Evolutionary conservation across 1,140 invertebrate genomes (phyloP).

Genomic region (Drosophila quadrilineata): DNA sequence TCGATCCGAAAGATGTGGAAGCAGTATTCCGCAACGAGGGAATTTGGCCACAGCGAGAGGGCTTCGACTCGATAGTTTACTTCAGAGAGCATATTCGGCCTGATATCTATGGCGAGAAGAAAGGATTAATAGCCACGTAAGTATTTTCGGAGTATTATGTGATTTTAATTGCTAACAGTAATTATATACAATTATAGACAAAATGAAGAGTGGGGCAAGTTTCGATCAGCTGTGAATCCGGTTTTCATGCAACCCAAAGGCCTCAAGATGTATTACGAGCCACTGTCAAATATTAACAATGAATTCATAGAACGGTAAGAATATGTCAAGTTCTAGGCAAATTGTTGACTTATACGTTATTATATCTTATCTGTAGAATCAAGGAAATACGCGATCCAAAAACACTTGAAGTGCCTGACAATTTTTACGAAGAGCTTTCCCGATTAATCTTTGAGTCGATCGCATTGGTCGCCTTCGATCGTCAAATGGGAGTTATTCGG

Average conservation of each 20-base stretch:
- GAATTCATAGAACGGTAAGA: slow-evolving; percentile 65
- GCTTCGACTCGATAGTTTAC: slow-evolving; percentile 52
- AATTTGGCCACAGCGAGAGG: slow-evolving; percentile 60
- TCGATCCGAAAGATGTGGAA: slow-evolving; percentile 57
- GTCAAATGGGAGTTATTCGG: slow-evolving; percentile 43
- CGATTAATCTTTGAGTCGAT: slow-evolving; percentile 40
- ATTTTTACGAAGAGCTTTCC: slow-evolving; percentile 38
- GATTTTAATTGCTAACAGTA: not conserved
- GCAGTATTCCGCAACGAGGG: slow-evolving; percentile 66
- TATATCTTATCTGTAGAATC: slow-evolving; percentile 55
- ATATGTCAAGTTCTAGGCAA: too few relatives aligned
- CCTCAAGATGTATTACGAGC: slow-evolving; percentile 50
- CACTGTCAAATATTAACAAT: slow-evolving; percentile 56
- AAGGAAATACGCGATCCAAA: slow-evolving; percentile 50
- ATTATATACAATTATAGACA: slow-evolving; percentile 21
- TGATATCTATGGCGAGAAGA: slow-evolving; percentile 31
- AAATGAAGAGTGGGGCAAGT: slow-evolving; percentile 48
- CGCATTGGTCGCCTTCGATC: slow-evolving; percentile 31
- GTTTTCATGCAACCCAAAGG: slow-evolving; percentile 65
- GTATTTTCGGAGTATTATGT: not conserved
- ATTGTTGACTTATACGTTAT: not conserved
- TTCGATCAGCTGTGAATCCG: slow-evolving; percentile 52
- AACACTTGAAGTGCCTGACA: slow-evolving; percentile 33
- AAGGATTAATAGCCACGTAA: slow-evolving; percentile 48
- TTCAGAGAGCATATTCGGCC: slow-evolving; percentile 43